Conservation (phyloP, 2,888 invertebrate genomes). For the Latheticus oryzae region DNA sequence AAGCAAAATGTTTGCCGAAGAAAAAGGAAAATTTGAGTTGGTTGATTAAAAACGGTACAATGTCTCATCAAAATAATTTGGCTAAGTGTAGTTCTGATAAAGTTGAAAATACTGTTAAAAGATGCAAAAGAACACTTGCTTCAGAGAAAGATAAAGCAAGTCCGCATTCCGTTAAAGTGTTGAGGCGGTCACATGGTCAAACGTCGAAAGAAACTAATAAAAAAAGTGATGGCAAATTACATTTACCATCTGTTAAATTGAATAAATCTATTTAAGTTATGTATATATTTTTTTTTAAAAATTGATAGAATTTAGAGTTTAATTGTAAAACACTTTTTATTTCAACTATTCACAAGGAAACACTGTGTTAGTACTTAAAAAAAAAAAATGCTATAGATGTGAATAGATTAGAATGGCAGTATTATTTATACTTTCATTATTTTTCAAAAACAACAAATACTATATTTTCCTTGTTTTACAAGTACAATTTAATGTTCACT, state of each 20-base stretch:
- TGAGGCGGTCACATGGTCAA: conserved; percentile 56
- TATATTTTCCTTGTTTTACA: conserved; percentile 2
- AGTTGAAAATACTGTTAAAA: conserved; percentile 54
- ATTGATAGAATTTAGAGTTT: conserved; percentile 30
- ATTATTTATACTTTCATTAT: too few species aligned
- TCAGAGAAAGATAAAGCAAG: conserved; percentile 61
- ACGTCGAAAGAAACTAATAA: conserved; percentile 50
- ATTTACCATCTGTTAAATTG: conserved; percentile 53
- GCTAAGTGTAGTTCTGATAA: conserved; percentile 42
- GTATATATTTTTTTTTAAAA: conserved; percentile 22
- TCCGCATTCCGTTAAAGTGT: conserved; percentile 61
- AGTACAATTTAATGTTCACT: too few species aligned
- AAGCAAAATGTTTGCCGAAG: conserved; percentile 50
- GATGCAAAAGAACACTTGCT: conserved; percentile 60
- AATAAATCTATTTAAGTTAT: conserved; percentile 53
- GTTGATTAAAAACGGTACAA: conserved; percentile 47
- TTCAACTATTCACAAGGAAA: conserved; percentile 23
- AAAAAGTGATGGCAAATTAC: conserved; percentile 47
- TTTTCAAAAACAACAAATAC: too few species aligned
- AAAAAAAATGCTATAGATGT: conserved; percentile 32
- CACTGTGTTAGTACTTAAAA: conserved; percentile 42
- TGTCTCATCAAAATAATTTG: conserved; percentile 31
- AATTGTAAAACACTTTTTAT: conserved; percentile 35
- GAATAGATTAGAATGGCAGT: conserved; percentile 38
- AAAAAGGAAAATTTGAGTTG: conserved; percentile 54